These are phyloP conservation scores for Aphidius ervi DNA, from an alignment of 1,140 invertebrate genomes.

Conservation along the genomic window DNA sequence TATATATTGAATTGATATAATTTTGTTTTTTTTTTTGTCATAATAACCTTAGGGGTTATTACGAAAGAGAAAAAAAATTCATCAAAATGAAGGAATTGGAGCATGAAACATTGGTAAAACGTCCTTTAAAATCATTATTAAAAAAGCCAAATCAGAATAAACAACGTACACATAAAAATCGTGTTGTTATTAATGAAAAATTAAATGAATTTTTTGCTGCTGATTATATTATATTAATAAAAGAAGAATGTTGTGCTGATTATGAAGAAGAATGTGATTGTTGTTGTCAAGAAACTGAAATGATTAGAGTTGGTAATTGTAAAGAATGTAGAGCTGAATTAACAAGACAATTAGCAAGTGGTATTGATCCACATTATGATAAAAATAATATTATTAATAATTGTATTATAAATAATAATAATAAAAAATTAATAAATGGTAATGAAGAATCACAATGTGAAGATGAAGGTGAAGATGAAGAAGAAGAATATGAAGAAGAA, in stretches of 20 bases:
- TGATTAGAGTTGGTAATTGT: slow-evolving; percentile 62
- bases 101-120: slow-evolving; percentile 43
- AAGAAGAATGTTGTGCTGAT: slow-evolving; percentile 76
- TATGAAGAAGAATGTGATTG: slow-evolving; percentile 70
- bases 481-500: slow-evolving; percentile 54
- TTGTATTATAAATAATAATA: slow-evolving; percentile 16
- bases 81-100: slow-evolving; percentile 43
- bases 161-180: slow-evolving; percentile 57
- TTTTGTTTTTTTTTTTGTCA: background rate
- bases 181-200: slow-evolving; percentile 81
- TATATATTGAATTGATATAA: background rate
- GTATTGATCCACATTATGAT: slow-evolving; percentile 24
- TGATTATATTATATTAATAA: slow-evolving; percentile 81
- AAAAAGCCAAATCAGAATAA: slow-evolving; percentile 56
- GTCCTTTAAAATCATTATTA: slow-evolving; percentile 57
- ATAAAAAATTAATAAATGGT: slow-evolving; percentile 13
- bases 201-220: slow-evolving; percentile 83
- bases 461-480: slow-evolving; percentile 26
- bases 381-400: slow-evolving; percentile 19
- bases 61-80: background rate
- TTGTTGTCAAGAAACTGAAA: slow-evolving; percentile 69
- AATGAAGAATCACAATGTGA: slow-evolving; percentile 29
- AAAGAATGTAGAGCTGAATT: slow-evolving; percentile 48
- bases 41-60: slow-evolving; percentile 2
- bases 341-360: slow-evolving; percentile 33